Evolutionary conservation across 2,113 vertebrate genomes (phyloP), one percentile per base, ranked within the genome.

Genomic region (Lasiurus borealis): DNA sequence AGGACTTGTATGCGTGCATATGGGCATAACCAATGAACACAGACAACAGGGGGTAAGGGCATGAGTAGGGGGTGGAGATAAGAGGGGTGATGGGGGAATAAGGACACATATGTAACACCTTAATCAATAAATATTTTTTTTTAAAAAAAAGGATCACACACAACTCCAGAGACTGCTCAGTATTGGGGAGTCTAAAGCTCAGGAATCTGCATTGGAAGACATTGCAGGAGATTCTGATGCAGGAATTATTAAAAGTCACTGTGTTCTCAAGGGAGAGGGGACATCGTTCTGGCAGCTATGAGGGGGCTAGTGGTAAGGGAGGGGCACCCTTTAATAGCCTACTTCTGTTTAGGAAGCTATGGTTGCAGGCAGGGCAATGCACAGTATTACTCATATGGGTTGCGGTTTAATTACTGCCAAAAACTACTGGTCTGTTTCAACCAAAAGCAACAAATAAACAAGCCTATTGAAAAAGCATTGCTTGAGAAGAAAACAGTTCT

Each of bases 401-500:
- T 31, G 34, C 85, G 68, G 31, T 9, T 92, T 82, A 90, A 48
- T 85, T 71, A 57, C 10, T 87, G 50, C 48, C 48, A 16, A 95
- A 85, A 62, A n/a, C 29, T 82, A 6, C 27, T 46, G n/a, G 19
- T 88, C 72, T 46, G 14, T 88, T 95, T 82, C 44, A 92, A 21
- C 48, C 68, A 75, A 71, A 88, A 96, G 34, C 48, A 91, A 90
- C 68, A 91, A 85, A 84, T 76, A n/a, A 46, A 59, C 7, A 80
- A 78, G 44, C 34, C 14, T 62, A 23, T 31, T 64, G 31, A 71
- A 83, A 93, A 88, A 29, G 50, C 19, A 31, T 44, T n/a, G 19
- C 81, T 64, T 64, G 72, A 90, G 59, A 95, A 72, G 75, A 95
- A 90, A 95, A 85, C 7, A 72, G 72, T 68, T 68, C 52, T 81